Evolutionary conservation across 2,888 invertebrate species (phyloP).

Genomic region (Loripinus fragilis): DNA sequence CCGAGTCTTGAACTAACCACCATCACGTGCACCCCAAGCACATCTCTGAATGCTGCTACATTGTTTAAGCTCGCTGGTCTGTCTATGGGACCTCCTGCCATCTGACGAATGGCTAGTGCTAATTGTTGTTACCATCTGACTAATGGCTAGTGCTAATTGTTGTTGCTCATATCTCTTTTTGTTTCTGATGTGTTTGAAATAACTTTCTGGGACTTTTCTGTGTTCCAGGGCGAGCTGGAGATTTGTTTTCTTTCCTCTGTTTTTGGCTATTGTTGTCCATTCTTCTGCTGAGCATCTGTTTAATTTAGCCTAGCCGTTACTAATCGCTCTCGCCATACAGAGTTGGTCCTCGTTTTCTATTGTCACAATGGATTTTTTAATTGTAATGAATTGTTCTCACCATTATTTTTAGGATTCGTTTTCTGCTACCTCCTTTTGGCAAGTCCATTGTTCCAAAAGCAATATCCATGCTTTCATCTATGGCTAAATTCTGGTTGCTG

Average conservation of each 20-base stretch:
- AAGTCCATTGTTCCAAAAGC: slow-evolving; percentile 33
- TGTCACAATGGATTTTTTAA: slow-evolving; percentile 35
- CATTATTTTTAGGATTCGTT: slow-evolving; percentile 26
- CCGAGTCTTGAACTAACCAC: slow-evolving; percentile 30
- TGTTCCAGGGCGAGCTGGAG: slow-evolving; percentile 29
- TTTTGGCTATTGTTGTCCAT: slow-evolving; percentile 35
- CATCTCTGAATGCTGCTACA: slow-evolving; percentile 17
- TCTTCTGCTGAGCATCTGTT: slow-evolving; percentile 32
- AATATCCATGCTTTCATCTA: slow-evolving; percentile 32
- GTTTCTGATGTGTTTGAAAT: slow-evolving; percentile 10
- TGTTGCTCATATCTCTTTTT: slow-evolving; percentile 20
- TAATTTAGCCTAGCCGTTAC: slow-evolving; percentile 35
- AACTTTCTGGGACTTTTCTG: slow-evolving; percentile 17
- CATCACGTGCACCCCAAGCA: slow-evolving; percentile 21
- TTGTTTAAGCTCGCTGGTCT: slow-evolving; percentile 26
- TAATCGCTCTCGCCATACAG: slow-evolving; percentile 29
- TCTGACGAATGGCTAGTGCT: slow-evolving; percentile 22
- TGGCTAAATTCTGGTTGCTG: slow-evolving; percentile 28
- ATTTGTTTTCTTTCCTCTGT: slow-evolving; percentile 34
- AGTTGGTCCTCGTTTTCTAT: slow-evolving; percentile 33
- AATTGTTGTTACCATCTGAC: slow-evolving; percentile 22
- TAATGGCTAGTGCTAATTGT: slow-evolving; percentile 27
- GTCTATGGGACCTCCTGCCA: slow-evolving; percentile 24
- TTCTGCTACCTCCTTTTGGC: slow-evolving; percentile 32
- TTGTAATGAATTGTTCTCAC: slow-evolving; percentile 24